These are phyloP conservation scores for Atherix ibis DNA, from an alignment of 2,888 invertebrate genomes.

Conservation along the genomic window DNA sequence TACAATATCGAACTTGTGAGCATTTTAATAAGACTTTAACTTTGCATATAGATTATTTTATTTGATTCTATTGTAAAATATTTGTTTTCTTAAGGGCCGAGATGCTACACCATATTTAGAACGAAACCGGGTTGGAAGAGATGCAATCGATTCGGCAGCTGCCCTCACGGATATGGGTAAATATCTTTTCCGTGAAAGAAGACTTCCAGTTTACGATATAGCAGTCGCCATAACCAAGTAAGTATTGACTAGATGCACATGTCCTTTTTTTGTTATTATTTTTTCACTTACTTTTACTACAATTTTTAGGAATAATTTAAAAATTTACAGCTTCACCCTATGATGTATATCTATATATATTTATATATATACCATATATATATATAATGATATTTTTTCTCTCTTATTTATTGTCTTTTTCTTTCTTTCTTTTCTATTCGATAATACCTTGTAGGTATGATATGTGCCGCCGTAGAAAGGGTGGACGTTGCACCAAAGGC, in stretches of 20 bases:
- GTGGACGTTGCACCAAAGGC: conserved; percentile 94
- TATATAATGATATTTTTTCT: not conserved
- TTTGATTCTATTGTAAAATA: too few relatives aligned
- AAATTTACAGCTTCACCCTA: too few relatives aligned
- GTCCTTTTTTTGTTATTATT: too few relatives aligned
- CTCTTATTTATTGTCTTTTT: conserved; percentile 1
- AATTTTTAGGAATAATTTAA: conserved; percentile 2
- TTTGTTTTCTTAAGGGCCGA: conserved; percentile 48
- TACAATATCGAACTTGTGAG: too few relatives aligned
- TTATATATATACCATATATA: not conserved
- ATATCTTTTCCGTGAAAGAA: conserved; percentile 85
- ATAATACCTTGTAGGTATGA: conserved; percentile 61
- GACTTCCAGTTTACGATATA: conserved; percentile 88
- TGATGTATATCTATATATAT: too few relatives aligned
- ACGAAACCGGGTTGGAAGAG: conserved; percentile 80
- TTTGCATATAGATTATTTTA: too few relatives aligned
- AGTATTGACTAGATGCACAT: conserved; percentile 32
- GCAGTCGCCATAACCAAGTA: conserved; percentile 93
- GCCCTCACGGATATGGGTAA: conserved; percentile 94
- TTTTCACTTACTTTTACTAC: too few relatives aligned
- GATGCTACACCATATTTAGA: conserved; percentile 92
- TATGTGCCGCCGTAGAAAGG: conserved; percentile 94
- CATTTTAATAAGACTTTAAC: too few relatives aligned
- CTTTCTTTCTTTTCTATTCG: conserved; percentile 9
- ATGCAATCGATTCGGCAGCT: conserved; percentile 88